A percentile compares a stretch with the other conserved stretches of the same genome.
Conservation (phyloP, 2,113 vertebrate species). For the Chionomys nivalis region DNA sequence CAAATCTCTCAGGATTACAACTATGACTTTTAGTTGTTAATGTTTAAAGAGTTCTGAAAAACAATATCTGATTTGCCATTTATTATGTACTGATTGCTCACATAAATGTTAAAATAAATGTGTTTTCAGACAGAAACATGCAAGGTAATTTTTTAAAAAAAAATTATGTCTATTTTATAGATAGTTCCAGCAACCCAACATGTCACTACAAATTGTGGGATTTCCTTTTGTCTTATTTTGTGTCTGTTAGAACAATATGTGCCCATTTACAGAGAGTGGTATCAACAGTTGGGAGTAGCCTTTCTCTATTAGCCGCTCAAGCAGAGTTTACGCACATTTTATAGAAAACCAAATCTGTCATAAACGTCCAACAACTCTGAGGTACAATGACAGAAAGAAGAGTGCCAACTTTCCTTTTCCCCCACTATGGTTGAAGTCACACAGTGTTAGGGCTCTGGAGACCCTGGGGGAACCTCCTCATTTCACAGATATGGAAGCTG, state of each 20-base stretch:
- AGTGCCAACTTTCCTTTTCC: not conserved
- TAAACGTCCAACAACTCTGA: not conserved
- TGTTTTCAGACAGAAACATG: not conserved
- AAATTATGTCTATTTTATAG: not conserved
- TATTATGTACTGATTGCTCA: not conserved
- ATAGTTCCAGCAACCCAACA: not conserved
- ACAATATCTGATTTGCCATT: not conserved
- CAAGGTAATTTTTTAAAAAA: not conserved
- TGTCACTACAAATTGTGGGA: not conserved
- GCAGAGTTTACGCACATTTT: not conserved
- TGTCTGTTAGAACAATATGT: not conserved
- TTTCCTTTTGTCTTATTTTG: not conserved
- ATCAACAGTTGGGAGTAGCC: not conserved
- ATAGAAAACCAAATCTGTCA: not conserved
- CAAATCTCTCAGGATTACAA: not conserved
- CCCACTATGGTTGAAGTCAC: not conserved
- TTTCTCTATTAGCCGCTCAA: not conserved
- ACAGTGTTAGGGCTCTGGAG: not conserved
- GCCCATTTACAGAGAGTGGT: not conserved
- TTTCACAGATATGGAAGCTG: constrained; percentile 27
- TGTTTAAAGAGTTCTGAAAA: not conserved
- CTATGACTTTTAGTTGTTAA: not conserved
- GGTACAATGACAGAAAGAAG: not conserved
- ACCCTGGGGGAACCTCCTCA: not conserved
- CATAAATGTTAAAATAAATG: not conserved